Conservation (phyloP, 1,140 invertebrate species). For the Anoplolepis gracilipes region DNA sequence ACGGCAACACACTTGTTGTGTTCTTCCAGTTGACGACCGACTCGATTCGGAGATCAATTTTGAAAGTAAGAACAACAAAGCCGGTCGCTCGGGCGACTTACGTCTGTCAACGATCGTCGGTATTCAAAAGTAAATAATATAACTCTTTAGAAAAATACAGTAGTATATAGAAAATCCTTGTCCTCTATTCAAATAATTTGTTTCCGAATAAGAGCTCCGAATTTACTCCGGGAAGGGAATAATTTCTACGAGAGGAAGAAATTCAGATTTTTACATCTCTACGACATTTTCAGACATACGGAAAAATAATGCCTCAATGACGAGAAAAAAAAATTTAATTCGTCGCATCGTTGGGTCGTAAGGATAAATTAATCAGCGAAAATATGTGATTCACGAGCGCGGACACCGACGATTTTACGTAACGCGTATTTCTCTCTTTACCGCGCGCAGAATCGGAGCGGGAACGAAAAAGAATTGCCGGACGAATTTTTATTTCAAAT, state of each 20-base stretch:
- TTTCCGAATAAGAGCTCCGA: too few relatives aligned
- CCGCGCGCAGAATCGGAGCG: neutral
- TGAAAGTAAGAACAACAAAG: conserved; percentile 30
- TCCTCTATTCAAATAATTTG: too few relatives aligned
- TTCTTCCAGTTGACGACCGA: neutral
- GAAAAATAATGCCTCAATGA: neutral
- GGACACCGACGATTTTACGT: neutral
- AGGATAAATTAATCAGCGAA: neutral
- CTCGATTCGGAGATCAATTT: neutral
- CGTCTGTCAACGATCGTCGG: neutral
- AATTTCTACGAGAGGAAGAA: too few relatives aligned
- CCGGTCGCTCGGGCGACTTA: neutral
- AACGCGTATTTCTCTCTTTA: conserved; percentile 8
- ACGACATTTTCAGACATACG: too few relatives aligned
- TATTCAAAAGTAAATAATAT: neutral
- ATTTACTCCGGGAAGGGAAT: too few relatives aligned
- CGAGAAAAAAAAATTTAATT: neutral
- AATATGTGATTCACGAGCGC: neutral
- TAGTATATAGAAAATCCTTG: too few relatives aligned
- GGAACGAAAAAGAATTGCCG: neutral
- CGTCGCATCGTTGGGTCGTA: neutral
- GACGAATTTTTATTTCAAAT: conserved; percentile 16
- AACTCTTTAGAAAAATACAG: neutral
- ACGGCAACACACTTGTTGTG: too few relatives aligned
- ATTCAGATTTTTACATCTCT: too few relatives aligned